A percentile compares a stretch with the other conserved stretches of the same genome.
Evolutionary conservation across 2,888 invertebrate species (phyloP).

Genomic region (Xestia rhomboidea): DNA sequence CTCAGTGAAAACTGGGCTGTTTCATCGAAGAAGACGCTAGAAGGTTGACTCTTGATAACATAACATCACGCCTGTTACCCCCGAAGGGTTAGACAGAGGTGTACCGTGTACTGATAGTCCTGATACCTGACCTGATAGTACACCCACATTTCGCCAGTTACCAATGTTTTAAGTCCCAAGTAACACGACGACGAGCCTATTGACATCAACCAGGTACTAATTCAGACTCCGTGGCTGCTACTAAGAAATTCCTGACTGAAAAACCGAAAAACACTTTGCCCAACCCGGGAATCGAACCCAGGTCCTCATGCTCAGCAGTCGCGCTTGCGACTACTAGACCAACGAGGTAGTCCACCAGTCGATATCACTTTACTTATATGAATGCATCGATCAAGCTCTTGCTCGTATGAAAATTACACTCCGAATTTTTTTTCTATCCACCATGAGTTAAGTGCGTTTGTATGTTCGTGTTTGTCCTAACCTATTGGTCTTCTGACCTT

Average conservation of each 20-base stretch:
- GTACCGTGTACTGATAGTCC: too few relatives aligned
- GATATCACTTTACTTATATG: not conserved
- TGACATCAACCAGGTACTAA: not conserved
- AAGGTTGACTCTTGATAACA: not conserved
- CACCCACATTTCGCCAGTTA: not conserved
- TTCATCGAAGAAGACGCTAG: not conserved
- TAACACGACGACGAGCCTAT: not conserved
- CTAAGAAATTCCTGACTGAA: not conserved
- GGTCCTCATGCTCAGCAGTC: not conserved
- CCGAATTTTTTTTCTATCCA: not conserved
- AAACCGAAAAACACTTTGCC: not conserved
- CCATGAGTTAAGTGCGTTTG: slow-evolving; percentile 5
- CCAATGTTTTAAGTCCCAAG: not conserved
- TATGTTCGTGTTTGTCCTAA: not conserved
- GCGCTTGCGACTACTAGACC: not conserved
- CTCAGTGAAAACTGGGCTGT: slow-evolving; percentile 71
- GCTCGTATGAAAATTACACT: not conserved
- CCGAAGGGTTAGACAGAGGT: not conserved
- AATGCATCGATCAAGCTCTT: not conserved
- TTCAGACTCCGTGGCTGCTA: not conserved
- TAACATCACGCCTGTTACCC: too few relatives aligned
- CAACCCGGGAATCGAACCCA: not conserved
- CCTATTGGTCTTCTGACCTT: not conserved
- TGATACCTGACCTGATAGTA: too few relatives aligned
- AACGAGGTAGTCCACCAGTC: not conserved